Conservation (phyloP, 2,113 vertebrate species). For the Oryzias curvinotus region DNA sequence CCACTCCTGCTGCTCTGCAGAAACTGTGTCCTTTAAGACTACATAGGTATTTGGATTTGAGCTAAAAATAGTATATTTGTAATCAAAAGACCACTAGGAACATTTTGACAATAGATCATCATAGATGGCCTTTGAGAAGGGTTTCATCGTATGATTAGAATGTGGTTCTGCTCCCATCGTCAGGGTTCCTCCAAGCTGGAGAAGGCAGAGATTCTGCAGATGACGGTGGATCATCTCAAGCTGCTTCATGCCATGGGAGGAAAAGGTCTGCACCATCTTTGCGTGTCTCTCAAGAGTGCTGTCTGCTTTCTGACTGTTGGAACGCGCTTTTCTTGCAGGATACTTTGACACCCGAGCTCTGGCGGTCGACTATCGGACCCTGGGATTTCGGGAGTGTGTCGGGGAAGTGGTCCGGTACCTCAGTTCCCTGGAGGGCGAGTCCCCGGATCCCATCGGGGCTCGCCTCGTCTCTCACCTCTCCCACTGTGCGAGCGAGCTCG, state of each 20-base stretch:
- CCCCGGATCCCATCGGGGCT: slow-evolving; percentile 84
- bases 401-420: slow-evolving; percentile 92
- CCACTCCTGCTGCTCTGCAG: no score
- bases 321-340: slow-evolving; percentile 71
- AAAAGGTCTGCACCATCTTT: slow-evolving; percentile 74
- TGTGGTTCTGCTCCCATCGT: no score
- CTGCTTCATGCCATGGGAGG: slow-evolving; percentile 91
- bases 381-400: slow-evolving; percentile 93
- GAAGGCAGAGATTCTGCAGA: slow-evolving; percentile 94
- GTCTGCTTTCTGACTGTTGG: no score
- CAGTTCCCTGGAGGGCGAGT: slow-evolving; percentile 85
- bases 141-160: no score
- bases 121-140: no score
- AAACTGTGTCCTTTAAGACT: no score
- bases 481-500: slow-evolving; percentile 89
- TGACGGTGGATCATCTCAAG: slow-evolving; percentile 96
- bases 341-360: slow-evolving; percentile 89
- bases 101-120: no score
- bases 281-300: no score
- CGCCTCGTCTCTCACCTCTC: slow-evolving; percentile 93
- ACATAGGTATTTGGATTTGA: no score
- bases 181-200: slow-evolving; percentile 94
- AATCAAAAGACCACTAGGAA: no score
- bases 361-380: slow-evolving; percentile 92
- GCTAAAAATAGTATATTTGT: no score